phyloP scores from a whole-genome alignment of 2,888 invertebrate species.

The Pheosia gnoma region DNA sequence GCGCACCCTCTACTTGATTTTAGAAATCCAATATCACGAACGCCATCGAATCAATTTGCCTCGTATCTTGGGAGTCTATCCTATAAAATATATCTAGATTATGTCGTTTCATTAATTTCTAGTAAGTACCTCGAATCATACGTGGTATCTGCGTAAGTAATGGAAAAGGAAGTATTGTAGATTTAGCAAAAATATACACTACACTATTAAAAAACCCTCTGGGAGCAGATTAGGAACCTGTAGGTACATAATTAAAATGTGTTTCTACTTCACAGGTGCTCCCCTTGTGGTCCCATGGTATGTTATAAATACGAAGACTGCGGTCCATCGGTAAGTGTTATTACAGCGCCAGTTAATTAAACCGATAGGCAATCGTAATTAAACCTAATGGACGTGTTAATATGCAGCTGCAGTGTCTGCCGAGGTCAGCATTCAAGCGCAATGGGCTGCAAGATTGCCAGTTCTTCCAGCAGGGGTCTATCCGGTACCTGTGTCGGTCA shows the following conservation, averaged over 20 bases:
- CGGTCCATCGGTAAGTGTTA: constrained; percentile 72
- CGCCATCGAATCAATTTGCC: too few species aligned
- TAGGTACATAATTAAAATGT: background rate
- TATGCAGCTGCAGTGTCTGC: constrained; percentile 76
- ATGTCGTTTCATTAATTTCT: too few species aligned
- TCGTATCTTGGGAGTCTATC: too few species aligned
- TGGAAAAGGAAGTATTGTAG: too few species aligned
- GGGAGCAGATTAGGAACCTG: too few species aligned
- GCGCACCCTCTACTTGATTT: too few species aligned
- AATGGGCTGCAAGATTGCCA: constrained; percentile 81
- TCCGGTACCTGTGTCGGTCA: constrained; percentile 76
- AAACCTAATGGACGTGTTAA: constrained; percentile 27
- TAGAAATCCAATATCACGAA: too few species aligned
- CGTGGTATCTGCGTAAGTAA: too few species aligned
- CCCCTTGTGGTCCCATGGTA: constrained; percentile 78
- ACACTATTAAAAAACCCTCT: too few species aligned
- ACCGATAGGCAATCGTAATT: background rate
- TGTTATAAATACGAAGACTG: constrained; percentile 82
- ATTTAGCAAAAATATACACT: too few species aligned
- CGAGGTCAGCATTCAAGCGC: constrained; percentile 80
- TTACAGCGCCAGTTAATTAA: constrained; percentile 4
- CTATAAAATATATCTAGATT: too few species aligned
- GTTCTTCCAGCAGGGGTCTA: constrained; percentile 79
- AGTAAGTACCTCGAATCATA: too few species aligned
- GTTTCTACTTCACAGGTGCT: constrained; percentile 61